Evolutionary conservation across 2,888 invertebrate genomes (phyloP), one percentile per base, ranked within the genome.

Genomic region (Acanthococcus lagerstroemiae): DNA sequence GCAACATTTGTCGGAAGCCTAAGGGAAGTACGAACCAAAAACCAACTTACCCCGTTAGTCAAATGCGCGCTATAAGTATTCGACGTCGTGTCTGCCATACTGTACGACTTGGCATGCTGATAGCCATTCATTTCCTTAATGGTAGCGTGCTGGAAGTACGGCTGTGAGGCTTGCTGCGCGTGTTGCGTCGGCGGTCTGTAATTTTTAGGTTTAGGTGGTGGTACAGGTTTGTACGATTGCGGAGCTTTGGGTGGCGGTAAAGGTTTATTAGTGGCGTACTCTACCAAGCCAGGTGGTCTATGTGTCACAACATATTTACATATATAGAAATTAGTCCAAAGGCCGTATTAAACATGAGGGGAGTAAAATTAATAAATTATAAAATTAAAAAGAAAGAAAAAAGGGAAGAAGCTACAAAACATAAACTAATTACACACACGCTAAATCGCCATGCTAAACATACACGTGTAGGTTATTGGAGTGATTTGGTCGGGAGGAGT

Each of bases 121-220:
- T 78, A 78, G 46, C 70, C 70, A 67, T 71, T 66, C 25, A 68
- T 68, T 50, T 55, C 67, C 67, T 67, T 70, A 9, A 65, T 66
- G 12, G 67, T 66, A 52, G 61, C 65, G 9, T 68, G 60, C 21
- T 69, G 69, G 25, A 67, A 67, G 17, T 68, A 67, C 9, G 67
- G 65, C 54, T 69, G 69, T 27, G 69, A 65, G 60, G 66, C 52
- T 58, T 67, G 70, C 45, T 66, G 69, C 26, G 65, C 65, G 37
- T 67, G 70, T 37, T 67, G 69, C 19, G 65, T 66, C 0, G 87
- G 86, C 44, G 91, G 90, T 50, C 90, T 83, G 76, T 92, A 93
- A 77, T 92, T 91, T 75, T 92, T 92, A 54, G 93, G 93, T 74
- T 94, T 94, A 7, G 93, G 93, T 26, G 93, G 93, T 46, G 93